phyloP scores from a whole-genome alignment of 2,113 vertebrate genomes.

The Saimiri boliviensis region DNA sequence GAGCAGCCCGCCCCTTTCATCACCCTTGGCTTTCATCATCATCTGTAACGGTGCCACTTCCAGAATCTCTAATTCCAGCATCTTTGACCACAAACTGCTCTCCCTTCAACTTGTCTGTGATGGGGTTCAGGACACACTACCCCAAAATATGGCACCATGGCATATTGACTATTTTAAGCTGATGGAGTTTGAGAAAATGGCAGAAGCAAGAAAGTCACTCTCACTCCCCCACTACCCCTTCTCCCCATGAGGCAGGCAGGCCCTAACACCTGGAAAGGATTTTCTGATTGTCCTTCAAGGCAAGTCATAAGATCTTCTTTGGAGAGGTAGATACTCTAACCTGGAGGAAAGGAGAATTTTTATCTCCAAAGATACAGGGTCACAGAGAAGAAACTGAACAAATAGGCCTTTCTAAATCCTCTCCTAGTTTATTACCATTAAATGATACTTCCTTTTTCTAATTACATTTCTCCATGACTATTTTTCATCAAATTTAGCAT shows the following conservation, averaged over 20 bases:
- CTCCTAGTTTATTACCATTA: background rate
- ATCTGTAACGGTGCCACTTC: background rate
- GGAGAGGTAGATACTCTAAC: background rate
- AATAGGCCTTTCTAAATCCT: background rate
- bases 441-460: background rate
- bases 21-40: background rate
- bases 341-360: background rate
- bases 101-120: background rate
- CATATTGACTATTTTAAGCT: background rate
- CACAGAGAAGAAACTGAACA: background rate
- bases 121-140: background rate
- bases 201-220: background rate
- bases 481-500: background rate
- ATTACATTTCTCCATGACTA: background rate
- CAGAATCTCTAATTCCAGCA: background rate
- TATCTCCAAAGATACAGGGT: background rate
- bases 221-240: background rate
- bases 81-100: background rate
- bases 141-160: background rate
- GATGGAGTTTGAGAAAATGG: background rate
- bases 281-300: background rate
- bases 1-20: background rate
- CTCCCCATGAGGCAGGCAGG: background rate
- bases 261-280: background rate
- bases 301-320: background rate